phyloP scores from a whole-genome alignment of 2,797 vertebrate species.

The Schizothorax lantsangensis region DNA sequence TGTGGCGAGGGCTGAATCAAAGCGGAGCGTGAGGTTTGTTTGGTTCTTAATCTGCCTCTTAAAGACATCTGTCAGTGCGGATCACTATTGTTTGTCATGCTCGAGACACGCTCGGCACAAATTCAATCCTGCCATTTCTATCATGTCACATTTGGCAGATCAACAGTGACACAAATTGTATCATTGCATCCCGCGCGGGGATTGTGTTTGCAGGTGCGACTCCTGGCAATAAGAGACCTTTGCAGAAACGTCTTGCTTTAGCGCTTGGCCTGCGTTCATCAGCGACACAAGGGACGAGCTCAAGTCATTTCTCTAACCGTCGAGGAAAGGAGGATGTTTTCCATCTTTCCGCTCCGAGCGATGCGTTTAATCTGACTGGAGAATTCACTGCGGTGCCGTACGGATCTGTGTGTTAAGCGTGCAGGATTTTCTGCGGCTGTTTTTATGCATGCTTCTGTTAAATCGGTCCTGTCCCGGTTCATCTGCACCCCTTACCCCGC shows the following conservation, averaged over 20 bases:
- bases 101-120: slow-evolving; percentile 74
- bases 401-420: not conserved
- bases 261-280: slow-evolving; percentile 68
- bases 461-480: not conserved
- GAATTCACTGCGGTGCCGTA: not conserved
- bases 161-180: slow-evolving; percentile 82
- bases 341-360: slow-evolving; percentile 35
- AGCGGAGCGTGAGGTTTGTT: slow-evolving; percentile 78
- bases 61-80: slow-evolving; percentile 85
- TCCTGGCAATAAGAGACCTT: slow-evolving; percentile 71
- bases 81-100: slow-evolving; percentile 86
- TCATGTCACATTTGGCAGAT: slow-evolving; percentile 78
- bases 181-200: slow-evolving; percentile 74
- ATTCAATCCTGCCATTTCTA: slow-evolving; percentile 82
- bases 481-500: not conserved
- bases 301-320: slow-evolving; percentile 38
- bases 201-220: slow-evolving; percentile 81
- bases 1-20: slow-evolving; percentile 61
- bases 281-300: slow-evolving; percentile 60
- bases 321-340: slow-evolving; percentile 50
- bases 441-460: not conserved
- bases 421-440: not conserved
- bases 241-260: slow-evolving; percentile 67
- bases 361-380: slow-evolving; percentile 44
- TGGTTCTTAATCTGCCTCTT: slow-evolving; percentile 84